These are phyloP conservation scores for Eciton burchellii DNA, from an alignment of 1,140 invertebrate species.

Conservation along the genomic window DNA sequence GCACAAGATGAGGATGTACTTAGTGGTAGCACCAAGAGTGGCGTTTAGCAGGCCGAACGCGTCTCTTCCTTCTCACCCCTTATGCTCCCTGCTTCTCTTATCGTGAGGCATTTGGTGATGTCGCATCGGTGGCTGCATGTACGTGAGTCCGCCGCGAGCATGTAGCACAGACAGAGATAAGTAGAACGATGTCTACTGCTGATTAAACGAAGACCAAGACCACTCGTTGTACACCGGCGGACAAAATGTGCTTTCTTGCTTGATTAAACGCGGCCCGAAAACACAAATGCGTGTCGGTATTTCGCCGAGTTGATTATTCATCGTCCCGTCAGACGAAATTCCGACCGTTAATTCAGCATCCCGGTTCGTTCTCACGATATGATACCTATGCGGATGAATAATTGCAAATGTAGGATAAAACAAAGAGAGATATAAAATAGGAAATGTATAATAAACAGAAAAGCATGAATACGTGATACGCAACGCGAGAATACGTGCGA, in stretches of 20 bases:
- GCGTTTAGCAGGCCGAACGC: too few relatives aligned
- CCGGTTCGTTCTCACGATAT: neutral
- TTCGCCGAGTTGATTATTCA: constrained; percentile 2
- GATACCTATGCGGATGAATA: neutral
- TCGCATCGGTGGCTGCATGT: neutral
- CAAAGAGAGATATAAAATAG: neutral
- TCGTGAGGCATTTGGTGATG: constrained; percentile 5
- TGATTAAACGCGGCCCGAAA: constrained; percentile 37
- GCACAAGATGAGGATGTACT: neutral
- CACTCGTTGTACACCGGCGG: neutral
- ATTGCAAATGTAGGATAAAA: constrained; percentile 1
- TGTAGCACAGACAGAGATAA: constrained; percentile 25
- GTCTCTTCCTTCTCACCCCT: neutral
- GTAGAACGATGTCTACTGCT: constrained; percentile 30
- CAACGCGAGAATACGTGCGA: too few relatives aligned
- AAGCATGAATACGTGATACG: too few relatives aligned
- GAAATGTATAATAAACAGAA: too few relatives aligned
- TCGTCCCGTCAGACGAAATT: constrained; percentile 7
- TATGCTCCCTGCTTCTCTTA: neutral
- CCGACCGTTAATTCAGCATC: neutral
- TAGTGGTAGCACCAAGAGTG: neutral
- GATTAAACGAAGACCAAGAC: constrained; percentile 40
- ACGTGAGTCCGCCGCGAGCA: neutral
- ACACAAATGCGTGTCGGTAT: neutral
- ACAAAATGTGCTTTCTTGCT: constrained; percentile 15